These are phyloP conservation scores for Myopa tessellatipennis DNA, from an alignment of 2,888 invertebrate species.

Conservation along the genomic window DNA sequence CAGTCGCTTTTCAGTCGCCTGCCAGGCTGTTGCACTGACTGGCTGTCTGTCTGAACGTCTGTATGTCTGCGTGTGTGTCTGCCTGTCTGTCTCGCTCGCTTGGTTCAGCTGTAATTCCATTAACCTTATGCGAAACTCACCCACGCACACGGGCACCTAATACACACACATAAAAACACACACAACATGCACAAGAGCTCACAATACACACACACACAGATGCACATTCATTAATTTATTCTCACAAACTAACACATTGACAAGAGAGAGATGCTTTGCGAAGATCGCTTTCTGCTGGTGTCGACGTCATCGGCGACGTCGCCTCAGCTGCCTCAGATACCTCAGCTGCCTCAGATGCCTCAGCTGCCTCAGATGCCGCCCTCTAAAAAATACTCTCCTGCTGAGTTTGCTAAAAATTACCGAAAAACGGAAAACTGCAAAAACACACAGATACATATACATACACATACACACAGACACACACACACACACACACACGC, in stretches of 20 bases:
- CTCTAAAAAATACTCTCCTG: background rate
- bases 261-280: background rate
- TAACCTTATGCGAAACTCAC: slow-evolving; percentile 32
- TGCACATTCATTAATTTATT: background rate
- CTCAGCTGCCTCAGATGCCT: background rate
- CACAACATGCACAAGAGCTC: slow-evolving; percentile 20
- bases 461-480: no score
- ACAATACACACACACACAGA: background rate
- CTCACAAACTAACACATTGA: background rate
- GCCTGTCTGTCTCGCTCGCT: no score
- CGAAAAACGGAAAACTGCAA: background rate
- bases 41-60: background rate
- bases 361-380: background rate
- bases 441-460: no score
- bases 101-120: slow-evolving; percentile 32
- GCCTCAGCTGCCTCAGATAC: background rate
- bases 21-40: background rate
- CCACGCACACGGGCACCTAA: slow-evolving; percentile 27
- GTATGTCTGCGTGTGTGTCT: background rate
- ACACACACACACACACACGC: background rate
- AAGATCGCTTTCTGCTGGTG: background rate
- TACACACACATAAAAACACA: background rate
- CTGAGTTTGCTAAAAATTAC: slow-evolving; percentile 8
- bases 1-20: background rate
- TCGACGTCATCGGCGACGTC: background rate